Base-by-base conservation (phyloP, 2,888 invertebrate species). In the Meloe dianella region DNA sequence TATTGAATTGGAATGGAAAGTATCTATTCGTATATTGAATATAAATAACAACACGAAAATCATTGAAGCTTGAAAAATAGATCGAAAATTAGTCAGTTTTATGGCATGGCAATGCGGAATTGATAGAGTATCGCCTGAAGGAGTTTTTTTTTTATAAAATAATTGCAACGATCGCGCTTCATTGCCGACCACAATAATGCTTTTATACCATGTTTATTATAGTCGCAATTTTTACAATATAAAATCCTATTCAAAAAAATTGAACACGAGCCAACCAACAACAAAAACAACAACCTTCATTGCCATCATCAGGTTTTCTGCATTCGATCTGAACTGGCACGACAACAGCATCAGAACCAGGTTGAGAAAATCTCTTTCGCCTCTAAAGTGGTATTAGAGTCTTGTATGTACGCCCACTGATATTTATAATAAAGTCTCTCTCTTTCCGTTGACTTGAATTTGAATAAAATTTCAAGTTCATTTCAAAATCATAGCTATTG, bases 401-500 rank as follows among this genome's bases (percentile, higher is more conserved):
- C 51, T 51, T 51, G 51, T 51, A 51, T 12, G 12, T 24, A 51
- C 51, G 51, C 51, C 51, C 24, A 51, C 51, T 10, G 9, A 9
- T 12, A 51, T 51, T n/a, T 51, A 51, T 51, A 51, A 51, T 24
- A 22, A 12, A 51, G 20, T 47, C 20, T 47, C 47, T 47, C 17
- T 41, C 38, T n/a, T 41, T 41, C 17, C 8, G 2, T 51, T 24
- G 51, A 51, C 22, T 51, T 51, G 51, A 51, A 51, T 51, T 51
- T 51, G 12, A 51, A 51, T 22, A 12, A 47, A 47, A 47, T 51
- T 51, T 24, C 51, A 51, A 51, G 51, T 51, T 51, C 51, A 24
- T 51, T 51, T 58, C 54, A 41, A 66, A 59, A 66, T 66, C 65
- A 62, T 63, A 60, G 41, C 68, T 56, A 71, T 69, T 71, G 71